Evolutionary conservation across 2,113 vertebrate species (phyloP), one percentile per base, ranked within the genome.

Genomic region (Salvelinus sp.): DNA sequence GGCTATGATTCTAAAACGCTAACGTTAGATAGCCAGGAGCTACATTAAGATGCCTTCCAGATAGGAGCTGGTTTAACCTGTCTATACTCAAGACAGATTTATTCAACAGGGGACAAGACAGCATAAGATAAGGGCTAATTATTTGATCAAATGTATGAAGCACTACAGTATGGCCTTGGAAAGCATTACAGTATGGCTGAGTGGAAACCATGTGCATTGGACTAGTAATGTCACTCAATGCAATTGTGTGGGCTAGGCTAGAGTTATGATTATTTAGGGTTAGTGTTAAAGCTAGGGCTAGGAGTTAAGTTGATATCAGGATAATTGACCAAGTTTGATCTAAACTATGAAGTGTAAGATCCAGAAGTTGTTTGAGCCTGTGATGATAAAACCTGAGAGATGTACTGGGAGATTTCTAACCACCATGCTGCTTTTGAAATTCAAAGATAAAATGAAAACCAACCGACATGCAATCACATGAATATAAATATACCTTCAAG

Each of bases 371-470:
- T 88, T 90, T 86, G 72, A 70, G 88, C 87, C 80, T 91, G 85
- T 73, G 75, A 68, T 78, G 28, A 75, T 76, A 69, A 80, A 68
- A 60, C 16, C 57, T 74, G 22, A 44, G 67, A 84, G 85, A 90
- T 88, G 77, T 87, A 78, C 57, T 75, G 76, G 74, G 88, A 85
- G 87, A 87, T 92, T 85, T 77, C 72, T 64, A 73, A 82, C 87
- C 85, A 2, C 83, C 84, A 89, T 87, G 82, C 88, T 83, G 86
- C 81, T 88, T 89, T 71, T 48, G 76, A 80, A 80, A 89, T 83
- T 82, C 84, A 88, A 78, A 90, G 80, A 90, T 81, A 82, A 62
- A 23, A 12, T 62, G 1, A 23, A 62, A 62, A 22, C 58, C 58
- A 62, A 12, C 38, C 9, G 18, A 62, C 58, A 62, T 13, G 38